Evolutionary conservation across 1,140 invertebrate genomes (phyloP).

Genomic region (Heliconius congener): DNA sequence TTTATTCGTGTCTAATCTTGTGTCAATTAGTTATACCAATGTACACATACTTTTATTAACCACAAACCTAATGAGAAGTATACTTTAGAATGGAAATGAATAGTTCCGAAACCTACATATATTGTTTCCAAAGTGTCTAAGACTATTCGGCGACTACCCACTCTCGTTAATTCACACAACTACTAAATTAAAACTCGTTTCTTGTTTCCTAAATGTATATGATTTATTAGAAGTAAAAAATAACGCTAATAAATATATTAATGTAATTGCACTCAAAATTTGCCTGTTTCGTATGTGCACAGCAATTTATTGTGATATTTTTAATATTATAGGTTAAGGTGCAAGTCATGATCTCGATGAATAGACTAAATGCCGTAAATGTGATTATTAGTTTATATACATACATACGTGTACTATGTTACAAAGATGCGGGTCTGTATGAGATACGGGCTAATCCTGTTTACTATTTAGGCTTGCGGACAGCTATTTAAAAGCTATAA

Average conservation of each 20-base stretch:
- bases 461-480: slow-evolving; percentile 35
- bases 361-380: slow-evolving; percentile 71
- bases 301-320: slow-evolving; percentile 82
- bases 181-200: slow-evolving; percentile 12
- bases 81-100: not conserved
- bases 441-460: slow-evolving; percentile 53
- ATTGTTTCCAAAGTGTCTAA: slow-evolving; percentile 16
- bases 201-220: slow-evolving; percentile 58
- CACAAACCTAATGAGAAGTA: not conserved
- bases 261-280: slow-evolving; percentile 80
- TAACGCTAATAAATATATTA: slow-evolving; percentile 69
- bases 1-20: slow-evolving; percentile 14
- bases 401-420: slow-evolving; percentile 44
- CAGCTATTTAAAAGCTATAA: slow-evolving; percentile 32
- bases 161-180: not conserved
- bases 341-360: slow-evolving; percentile 72
- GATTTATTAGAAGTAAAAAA: slow-evolving; percentile 62
- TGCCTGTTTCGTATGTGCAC: slow-evolving; percentile 81
- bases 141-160: slow-evolving; percentile 33
- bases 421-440: slow-evolving; percentile 55
- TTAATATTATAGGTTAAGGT: slow-evolving; percentile 79
- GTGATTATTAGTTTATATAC: slow-evolving; percentile 71
- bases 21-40: slow-evolving; percentile 15
- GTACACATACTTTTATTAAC: not conserved
- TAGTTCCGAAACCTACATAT: not conserved